Percentiles rank a stretch among this genome's conserved stretches.
Evolutionary conservation across 2,888 invertebrate species (phyloP).

Genomic region (Thera britannica): DNA sequence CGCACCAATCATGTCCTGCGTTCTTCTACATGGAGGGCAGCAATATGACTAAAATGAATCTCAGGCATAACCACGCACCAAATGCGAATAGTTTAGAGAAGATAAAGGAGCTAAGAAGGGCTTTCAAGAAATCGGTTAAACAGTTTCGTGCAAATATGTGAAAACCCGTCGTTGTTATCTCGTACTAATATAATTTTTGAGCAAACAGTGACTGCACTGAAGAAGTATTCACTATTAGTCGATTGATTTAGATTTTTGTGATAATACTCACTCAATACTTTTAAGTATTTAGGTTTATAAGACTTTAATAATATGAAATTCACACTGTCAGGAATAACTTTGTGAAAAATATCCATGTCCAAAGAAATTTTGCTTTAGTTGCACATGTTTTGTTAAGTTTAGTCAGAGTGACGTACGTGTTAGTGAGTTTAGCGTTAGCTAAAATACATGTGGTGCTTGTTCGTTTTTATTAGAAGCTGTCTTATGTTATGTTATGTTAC

Average conservation of each 20-base stretch:
- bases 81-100: conserved; percentile 34
- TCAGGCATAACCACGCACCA: conserved; percentile 48
- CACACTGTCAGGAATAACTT: neutral
- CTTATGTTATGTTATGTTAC: too few species aligned
- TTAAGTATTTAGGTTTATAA: too few species aligned
- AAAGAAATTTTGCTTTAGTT: neutral
- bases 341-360: neutral
- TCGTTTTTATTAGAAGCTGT: neutral
- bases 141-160: conserved; percentile 4
- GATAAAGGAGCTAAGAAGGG: conserved; percentile 8
- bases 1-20: conserved; percentile 43
- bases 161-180: neutral
- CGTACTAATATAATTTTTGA: too few species aligned
- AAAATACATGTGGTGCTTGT: neutral
- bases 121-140: conserved; percentile 10
- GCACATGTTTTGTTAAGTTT: neutral
- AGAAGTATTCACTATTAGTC: too few species aligned
- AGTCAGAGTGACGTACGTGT: neutral
- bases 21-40: conserved; percentile 48
- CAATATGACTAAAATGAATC: conserved; percentile 42
- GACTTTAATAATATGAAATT: neutral
- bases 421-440: too few species aligned
- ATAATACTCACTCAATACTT: too few species aligned
- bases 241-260: too few species aligned
- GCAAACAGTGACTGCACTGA: too few species aligned